Evolutionary conservation across 2,888 invertebrate species (phyloP), one percentile per base, ranked within the genome.

Genomic region (Sceliomorpha sp.): DNA sequence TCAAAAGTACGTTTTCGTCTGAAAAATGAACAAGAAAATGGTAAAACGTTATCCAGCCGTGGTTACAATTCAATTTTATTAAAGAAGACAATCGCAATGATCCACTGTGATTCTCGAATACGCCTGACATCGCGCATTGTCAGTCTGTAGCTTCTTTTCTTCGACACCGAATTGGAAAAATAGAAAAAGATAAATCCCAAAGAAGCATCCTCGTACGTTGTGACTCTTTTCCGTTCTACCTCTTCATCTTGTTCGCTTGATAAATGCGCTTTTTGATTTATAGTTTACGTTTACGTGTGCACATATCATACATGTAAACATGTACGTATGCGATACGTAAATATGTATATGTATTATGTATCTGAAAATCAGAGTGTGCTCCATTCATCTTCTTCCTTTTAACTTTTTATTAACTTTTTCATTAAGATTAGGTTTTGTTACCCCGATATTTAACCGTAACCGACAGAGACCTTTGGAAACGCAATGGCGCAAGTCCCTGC

Each of bases 341-440:
- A 77, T 77, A 81, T 76, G 44, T 63, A 69, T 63, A 63, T 63
- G 70, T 74, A 79, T n/a, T n/a, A n/a, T 76, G 75, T 77, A 80
- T 77, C 70, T 77, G 76, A 80, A 76, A 79, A 82, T 83, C 76
- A 80, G 78, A 81, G 78, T 80, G 79, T 77, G 63, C 59, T 63
- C 27, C n/a, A n/a, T n/a, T n/a, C n/a, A n/a, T n/a, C n/a, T n/a
- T n/a, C n/a, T n/a, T n/a, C n/a, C n/a, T n/a, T n/a, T n/a, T n/a
- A n/a, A n/a, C n/a, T n/a, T n/a, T n/a, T n/a, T n/a, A n/a, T n/a
- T n/a, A n/a, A n/a, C n/a, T 39, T 58, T 58, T 42, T 66, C 59
- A 60, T 78, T 78, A 81, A 84, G 84, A 85, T 85, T 85, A 84
- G 84, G 82, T 85, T 82, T 83, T 75, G 73, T 85, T 84, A 84